Conservation (phyloP, 2,888 invertebrate genomes). For the Dynastes tityus region DNA sequence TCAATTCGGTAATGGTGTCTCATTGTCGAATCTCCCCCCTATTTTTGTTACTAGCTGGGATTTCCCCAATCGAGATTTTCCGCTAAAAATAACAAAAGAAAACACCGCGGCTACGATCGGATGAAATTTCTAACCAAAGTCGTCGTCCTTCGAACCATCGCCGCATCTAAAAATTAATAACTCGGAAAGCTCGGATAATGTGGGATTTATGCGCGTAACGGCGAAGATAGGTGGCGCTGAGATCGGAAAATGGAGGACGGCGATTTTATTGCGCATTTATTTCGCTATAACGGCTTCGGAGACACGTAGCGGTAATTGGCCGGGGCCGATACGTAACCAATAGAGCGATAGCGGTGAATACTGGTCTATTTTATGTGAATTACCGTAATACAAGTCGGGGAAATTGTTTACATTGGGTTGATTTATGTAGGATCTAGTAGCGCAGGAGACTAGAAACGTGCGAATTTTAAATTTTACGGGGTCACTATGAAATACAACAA, state of each 20-base stretch:
- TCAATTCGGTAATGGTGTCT: too few relatives aligned
- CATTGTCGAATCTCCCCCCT: too few relatives aligned
- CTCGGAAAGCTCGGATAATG: constrained; percentile 36
- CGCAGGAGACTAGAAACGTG: too few relatives aligned
- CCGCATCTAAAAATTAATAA: constrained; percentile 33
- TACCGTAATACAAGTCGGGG: not conserved
- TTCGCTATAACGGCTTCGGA: constrained; percentile 1
- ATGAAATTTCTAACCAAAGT: not conserved
- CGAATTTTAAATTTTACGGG: too few relatives aligned
- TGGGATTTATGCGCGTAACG: constrained; percentile 26
- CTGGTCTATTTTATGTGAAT: not conserved
- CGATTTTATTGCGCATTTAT: constrained; percentile 22
- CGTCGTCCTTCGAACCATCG: constrained; percentile 1
- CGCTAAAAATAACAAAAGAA: not conserved
- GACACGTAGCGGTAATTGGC: constrained; percentile 12
- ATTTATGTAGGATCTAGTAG: too few relatives aligned
- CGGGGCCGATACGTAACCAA: not conserved
- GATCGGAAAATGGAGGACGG: not conserved
- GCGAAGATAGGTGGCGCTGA: not conserved
- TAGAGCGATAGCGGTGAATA: not conserved
- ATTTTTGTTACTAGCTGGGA: too few relatives aligned
- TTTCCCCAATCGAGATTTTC: too few relatives aligned
- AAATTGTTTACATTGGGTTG: too few relatives aligned
- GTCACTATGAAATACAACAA: too few relatives aligned
- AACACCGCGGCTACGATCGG: not conserved